Conservation (phyloP, 2,113 vertebrate genomes). For the Urocynchramus pylzowi region DNA sequence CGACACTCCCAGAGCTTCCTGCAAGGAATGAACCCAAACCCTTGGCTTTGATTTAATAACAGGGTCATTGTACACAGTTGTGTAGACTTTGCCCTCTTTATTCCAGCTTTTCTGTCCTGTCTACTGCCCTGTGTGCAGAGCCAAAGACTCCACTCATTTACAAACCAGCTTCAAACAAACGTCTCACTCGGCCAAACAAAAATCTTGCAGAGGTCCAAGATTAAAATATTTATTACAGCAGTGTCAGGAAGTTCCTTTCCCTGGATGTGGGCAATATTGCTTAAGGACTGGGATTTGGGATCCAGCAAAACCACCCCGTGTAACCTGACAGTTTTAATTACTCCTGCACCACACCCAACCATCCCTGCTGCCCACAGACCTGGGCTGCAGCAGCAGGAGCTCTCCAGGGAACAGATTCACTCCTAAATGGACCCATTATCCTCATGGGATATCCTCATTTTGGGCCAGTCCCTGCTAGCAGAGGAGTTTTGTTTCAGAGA, state of each 20-base stretch:
- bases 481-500: not conserved
- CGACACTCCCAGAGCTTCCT: not conserved
- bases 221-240: not conserved
- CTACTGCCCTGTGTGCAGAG: conserved; percentile 44
- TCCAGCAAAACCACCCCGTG: not conserved
- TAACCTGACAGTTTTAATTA: not conserved
- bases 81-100: conserved; percentile 29
- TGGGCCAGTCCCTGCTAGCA: not conserved
- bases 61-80: not conserved
- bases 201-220: not conserved
- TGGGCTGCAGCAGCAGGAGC: not conserved
- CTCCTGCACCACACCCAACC: fast-evolving
- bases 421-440: fast-evolving
- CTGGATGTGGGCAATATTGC: not conserved
- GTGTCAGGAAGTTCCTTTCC: not conserved
- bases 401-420: not conserved
- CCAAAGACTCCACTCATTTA: conserved; percentile 40
- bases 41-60: not conserved
- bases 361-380: not conserved
- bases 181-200: not conserved
- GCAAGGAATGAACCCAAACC: not conserved
- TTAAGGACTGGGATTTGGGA: not conserved
- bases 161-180: conserved; percentile 33
- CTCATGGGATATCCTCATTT: not conserved
- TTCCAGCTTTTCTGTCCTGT: conserved; percentile 34